Evolutionary conservation across 2,888 invertebrate genomes (phyloP), one percentile per base, ranked within the genome.

Genomic region (Mechanitis messenoides): DNA sequence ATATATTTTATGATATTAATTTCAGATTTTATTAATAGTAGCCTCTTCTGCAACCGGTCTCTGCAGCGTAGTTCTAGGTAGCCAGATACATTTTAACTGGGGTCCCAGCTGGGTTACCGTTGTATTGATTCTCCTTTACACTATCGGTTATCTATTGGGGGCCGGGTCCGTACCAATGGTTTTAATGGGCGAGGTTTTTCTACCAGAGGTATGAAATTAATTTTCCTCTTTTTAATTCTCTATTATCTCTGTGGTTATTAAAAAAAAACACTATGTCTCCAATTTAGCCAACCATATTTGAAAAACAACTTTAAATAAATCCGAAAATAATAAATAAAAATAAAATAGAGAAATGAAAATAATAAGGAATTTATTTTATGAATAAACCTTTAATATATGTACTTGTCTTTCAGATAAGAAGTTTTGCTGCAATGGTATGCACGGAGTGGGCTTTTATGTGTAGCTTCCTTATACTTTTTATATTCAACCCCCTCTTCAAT

Each of bases 21-120:
- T 69, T 50, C 58, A 74, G 64, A 71, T 66, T 3, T 64, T 46
- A 50, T 70, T 70, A 77, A 81, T 58, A 66, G 77, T 69, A 69
- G 72, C 73, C 69, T 73, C 72, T 1, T 5, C 69, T 0, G 65
- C 64, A 1, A 68, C 72, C 0, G 71, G 71, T 0, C 3, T 71
- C 1, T 70, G 66, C 60, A 72, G 73, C 54, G 12, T 71, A 3
- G 9, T 71, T 7, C 68, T 74, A 4, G 75, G 74, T 2, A 61
- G 69, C 0, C 74, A 73, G 60, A 68, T 74, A 2, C 73, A 73
- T 12, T 38, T 70, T 5, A 50, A 67, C 5, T 72, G 72, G 70
- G 75, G 72, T 3, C 73, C 74, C 0, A 64, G 64, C 59, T 71
- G 70, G 68, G 1, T 73, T 38, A 72, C 72, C 0, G 72, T 71